Conservation (phyloP, 2,797 vertebrate species). For the Hyperoplus immaculatus region DNA sequence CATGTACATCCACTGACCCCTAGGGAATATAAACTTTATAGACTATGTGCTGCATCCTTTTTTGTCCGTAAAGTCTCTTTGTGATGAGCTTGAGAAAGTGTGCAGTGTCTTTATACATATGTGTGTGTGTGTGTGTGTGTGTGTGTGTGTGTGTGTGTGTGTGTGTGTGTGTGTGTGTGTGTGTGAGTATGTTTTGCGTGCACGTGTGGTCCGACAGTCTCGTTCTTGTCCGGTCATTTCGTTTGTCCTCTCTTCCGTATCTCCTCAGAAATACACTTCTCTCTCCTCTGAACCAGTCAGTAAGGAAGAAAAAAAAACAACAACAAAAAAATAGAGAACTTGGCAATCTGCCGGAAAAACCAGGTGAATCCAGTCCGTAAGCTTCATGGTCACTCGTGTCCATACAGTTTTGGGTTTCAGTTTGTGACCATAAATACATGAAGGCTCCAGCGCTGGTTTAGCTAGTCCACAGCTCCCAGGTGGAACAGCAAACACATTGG, state of each 20-base stretch:
- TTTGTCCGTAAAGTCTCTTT: conserved; percentile 52
- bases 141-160: no score
- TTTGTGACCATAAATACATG: conserved; percentile 37
- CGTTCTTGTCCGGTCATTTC: conserved; percentile 13
- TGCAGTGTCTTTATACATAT: conserved; percentile 39
- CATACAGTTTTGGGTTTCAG: conserved; percentile 52
- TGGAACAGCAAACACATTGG: conserved; percentile 29
- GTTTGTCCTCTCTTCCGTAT: conserved; percentile 31
- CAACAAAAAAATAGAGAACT: conserved; percentile 8
- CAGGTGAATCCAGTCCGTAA: conserved; percentile 33
- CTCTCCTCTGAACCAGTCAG: conserved; percentile 66
- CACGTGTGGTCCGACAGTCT: conserved; percentile 48
- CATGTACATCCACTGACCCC: conserved; percentile 53
- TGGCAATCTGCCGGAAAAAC: conserved; percentile 20
- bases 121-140: neutral
- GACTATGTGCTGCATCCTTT: conserved; percentile 57
- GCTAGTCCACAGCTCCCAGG: conserved; percentile 32
- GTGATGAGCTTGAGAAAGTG: conserved; percentile 36
- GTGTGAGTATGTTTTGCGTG: conserved; percentile 13
- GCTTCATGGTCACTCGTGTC: conserved; percentile 18
- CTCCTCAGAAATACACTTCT: conserved; percentile 34
- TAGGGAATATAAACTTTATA: conserved; percentile 51
- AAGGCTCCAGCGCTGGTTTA: conserved; percentile 9
- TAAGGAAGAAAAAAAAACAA: conserved; percentile 48
- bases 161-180: no score